These are phyloP conservation scores for Echiichthys vipera DNA, from an alignment of 2,797 vertebrate species.

Conservation along the genomic window DNA sequence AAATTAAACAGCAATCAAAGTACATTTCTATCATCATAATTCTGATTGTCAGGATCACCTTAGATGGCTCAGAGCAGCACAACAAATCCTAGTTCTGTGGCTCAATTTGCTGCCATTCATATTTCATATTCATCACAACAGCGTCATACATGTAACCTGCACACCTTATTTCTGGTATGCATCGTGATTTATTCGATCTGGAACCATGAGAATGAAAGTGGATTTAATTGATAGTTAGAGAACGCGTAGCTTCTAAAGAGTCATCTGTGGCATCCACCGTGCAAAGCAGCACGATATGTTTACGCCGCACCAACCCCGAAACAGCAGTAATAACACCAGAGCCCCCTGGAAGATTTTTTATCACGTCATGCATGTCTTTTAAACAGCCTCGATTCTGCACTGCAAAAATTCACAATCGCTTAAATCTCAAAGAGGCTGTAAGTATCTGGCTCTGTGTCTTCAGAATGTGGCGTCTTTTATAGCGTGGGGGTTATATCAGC, in stretches of 20 bases:
- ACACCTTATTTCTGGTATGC: slow-evolving; percentile 90
- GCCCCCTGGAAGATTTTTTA: slow-evolving; percentile 53
- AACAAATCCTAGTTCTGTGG: slow-evolving; percentile 92
- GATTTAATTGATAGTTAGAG: slow-evolving; percentile 91
- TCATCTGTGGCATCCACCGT: slow-evolving; percentile 65
- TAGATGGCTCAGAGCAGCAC: slow-evolving; percentile 85
- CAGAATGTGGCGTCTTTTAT: slow-evolving; percentile 76
- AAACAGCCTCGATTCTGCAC: slow-evolving; percentile 74
- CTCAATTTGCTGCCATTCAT: slow-evolving; percentile 92
- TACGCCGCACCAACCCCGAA: slow-evolving; percentile 41
- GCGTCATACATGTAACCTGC: slow-evolving; percentile 86
- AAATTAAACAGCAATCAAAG: slow-evolving; percentile 92
- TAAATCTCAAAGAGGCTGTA: slow-evolving; percentile 77
- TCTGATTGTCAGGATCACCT: slow-evolving; percentile 89
- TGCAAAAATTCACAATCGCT: slow-evolving; percentile 74
- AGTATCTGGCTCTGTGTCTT: slow-evolving; percentile 81
- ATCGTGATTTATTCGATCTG: slow-evolving; percentile 92
- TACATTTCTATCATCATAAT: slow-evolving; percentile 93
- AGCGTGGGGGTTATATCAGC: slow-evolving; percentile 81
- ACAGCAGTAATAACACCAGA: slow-evolving; percentile 46
- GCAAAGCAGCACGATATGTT: slow-evolving; percentile 54
- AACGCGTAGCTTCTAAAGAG: slow-evolving; percentile 84
- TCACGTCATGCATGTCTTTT: slow-evolving; percentile 67
- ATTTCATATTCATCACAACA: slow-evolving; percentile 92
- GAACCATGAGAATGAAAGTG: slow-evolving; percentile 88